These are phyloP conservation scores for Pelosia muscerda DNA, from an alignment of 2,888 invertebrate genomes.

Conservation along the genomic window DNA sequence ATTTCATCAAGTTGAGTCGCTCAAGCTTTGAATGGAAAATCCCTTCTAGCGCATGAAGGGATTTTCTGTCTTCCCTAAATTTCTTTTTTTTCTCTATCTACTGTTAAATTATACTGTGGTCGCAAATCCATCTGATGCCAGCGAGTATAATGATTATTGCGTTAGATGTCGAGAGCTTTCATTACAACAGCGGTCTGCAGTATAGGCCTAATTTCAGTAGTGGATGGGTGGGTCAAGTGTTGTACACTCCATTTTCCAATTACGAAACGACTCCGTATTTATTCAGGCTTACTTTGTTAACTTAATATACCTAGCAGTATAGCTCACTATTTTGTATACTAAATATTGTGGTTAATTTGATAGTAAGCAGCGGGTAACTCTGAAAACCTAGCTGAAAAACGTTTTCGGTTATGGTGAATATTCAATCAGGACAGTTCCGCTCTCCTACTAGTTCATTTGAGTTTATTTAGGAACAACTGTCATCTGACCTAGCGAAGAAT, in stretches of 20 bases:
- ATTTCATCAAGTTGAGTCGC: too few species aligned
- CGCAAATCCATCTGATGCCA: neutral
- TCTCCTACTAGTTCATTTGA: too few species aligned
- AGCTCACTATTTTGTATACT: neutral
- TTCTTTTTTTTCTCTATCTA: too few species aligned
- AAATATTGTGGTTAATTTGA: neutral
- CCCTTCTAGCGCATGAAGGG: too few species aligned
- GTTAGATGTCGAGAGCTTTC: conserved; percentile 21
- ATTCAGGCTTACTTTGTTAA: conserved; percentile 18
- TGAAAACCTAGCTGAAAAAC: neutral
- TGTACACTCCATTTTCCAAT: conserved; percentile 31
- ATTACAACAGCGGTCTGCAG: conserved; percentile 20
- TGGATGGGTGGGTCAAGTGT: conserved; percentile 27
- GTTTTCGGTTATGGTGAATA: too few species aligned
- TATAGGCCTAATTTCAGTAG: conserved; percentile 25
- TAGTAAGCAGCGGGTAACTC: neutral
- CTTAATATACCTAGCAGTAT: conserved; percentile 9
- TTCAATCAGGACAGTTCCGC: too few species aligned
- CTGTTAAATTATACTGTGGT: neutral
- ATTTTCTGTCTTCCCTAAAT: too few species aligned
- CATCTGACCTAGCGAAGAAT: too few species aligned
- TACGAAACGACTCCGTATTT: conserved; percentile 27
- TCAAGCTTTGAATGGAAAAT: too few species aligned
- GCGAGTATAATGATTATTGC: conserved; percentile 22
- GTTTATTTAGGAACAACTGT: too few species aligned